Evolutionary conservation across 37 sponge, comb jelly and placozoan genomes (phyloP).

Genomic region (Lycopodina hypogea): DNA sequence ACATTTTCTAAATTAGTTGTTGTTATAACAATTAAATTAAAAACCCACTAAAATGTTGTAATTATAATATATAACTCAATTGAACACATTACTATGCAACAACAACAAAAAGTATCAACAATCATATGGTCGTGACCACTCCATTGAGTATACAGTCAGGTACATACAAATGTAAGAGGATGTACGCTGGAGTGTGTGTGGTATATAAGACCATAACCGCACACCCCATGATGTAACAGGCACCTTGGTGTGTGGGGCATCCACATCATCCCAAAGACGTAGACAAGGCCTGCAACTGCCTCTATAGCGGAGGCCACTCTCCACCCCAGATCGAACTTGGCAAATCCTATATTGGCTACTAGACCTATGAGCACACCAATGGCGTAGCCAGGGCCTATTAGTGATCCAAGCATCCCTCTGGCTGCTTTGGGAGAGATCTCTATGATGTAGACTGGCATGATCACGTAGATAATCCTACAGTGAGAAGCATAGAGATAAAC

Average conservation of each 20-base stretch:
- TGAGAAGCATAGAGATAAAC: too few relatives aligned
- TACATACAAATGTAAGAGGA: too few relatives aligned
- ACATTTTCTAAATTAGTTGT: too few relatives aligned
- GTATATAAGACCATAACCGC: neutral
- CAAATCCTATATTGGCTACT: neutral
- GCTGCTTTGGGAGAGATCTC: neutral
- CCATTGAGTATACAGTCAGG: too few relatives aligned
- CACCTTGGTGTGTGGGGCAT: slow-evolving; percentile 16
- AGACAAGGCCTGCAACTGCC: neutral
- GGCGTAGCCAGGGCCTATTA: neutral
- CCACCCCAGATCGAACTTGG: slow-evolving; percentile 4
- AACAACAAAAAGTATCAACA: too few relatives aligned
- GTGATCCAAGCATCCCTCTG: neutral
- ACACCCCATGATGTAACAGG: neutral
- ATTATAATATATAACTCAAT: too few relatives aligned
- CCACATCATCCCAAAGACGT: neutral
- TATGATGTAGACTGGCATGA: slow-evolving; percentile 3
- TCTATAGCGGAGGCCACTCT: neutral
- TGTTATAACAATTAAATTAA: too few relatives aligned
- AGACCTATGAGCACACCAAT: neutral
- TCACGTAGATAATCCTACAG: slow-evolving; percentile 12
- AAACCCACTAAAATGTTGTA: too few relatives aligned
- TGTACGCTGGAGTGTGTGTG: neutral
- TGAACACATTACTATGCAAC: too few relatives aligned
- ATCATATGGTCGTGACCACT: too few relatives aligned